phyloP scores from a whole-genome alignment of 2,797 vertebrate genomes.

The Labeo calbasu region DNA sequence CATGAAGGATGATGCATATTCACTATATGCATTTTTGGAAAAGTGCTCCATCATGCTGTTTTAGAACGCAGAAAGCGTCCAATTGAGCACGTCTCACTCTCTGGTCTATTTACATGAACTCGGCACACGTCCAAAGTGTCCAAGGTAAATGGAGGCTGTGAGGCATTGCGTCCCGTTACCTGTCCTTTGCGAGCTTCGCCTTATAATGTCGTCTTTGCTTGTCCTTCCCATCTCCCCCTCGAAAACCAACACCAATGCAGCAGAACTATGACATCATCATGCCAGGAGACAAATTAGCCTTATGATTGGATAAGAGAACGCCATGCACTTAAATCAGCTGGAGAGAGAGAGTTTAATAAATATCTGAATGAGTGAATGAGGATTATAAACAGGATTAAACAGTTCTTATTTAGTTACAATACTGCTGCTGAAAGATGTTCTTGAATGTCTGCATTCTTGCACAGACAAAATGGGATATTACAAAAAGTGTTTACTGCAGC shows the following conservation, averaged over 20 bases:
- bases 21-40: background rate
- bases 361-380: background rate
- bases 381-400: background rate
- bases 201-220: constrained; percentile 65
- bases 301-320: constrained; percentile 17
- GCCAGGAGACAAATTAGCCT: constrained; percentile 50
- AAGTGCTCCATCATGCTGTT: background rate
- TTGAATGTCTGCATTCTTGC: background rate
- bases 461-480: background rate
- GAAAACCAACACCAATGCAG: constrained; percentile 62
- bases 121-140: background rate
- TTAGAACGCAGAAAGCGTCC: background rate
- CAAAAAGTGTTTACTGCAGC: background rate
- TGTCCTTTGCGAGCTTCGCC: constrained; percentile 28
- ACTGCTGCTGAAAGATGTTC: background rate
- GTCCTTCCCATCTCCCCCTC: constrained; percentile 62
- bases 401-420: background rate
- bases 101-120: background rate
- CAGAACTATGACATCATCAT: constrained; percentile 76
- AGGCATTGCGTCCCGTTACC: background rate
- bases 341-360: background rate
- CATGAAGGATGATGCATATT: too few species aligned
- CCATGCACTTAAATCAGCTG: background rate
- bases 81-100: background rate
- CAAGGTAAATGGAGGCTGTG: background rate